Evolutionary conservation across 2,888 invertebrate species (phyloP).

Genomic region (Thyatira batis): DNA sequence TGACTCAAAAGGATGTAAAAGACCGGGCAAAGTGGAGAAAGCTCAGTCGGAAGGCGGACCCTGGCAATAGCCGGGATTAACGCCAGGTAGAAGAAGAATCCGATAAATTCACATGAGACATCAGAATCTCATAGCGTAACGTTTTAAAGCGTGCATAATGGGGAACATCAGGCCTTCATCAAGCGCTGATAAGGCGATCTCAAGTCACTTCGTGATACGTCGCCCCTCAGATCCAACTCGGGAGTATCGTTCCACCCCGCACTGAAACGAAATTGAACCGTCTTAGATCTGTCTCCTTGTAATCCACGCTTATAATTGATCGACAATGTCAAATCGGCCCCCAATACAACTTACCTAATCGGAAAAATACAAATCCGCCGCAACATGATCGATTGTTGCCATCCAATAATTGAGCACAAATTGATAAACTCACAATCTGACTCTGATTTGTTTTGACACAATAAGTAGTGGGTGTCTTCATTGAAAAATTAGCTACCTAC

Average conservation of each 20-base stretch:
- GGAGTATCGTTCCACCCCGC: conserved; percentile 29
- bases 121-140: conserved; percentile 19
- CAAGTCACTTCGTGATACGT: conserved; percentile 64
- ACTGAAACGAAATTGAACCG: conserved; percentile 72
- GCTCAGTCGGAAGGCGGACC: too few species aligned
- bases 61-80: too few species aligned
- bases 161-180: conserved; percentile 53
- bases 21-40: too few species aligned
- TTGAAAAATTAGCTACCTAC: background rate
- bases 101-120: background rate
- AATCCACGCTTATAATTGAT: conserved; percentile 81
- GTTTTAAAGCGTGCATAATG: conserved; percentile 44
- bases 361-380: conserved; percentile 77
- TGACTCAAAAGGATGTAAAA: too few species aligned
- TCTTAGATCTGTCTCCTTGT: conserved; percentile 76
- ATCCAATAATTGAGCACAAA: conserved; percentile 24
- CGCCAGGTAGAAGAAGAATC: too few species aligned
- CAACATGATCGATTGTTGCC: conserved; percentile 74
- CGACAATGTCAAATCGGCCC: conserved; percentile 75
- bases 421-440: conserved; percentile 26
- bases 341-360: conserved; percentile 68
- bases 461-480: background rate
- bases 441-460: conserved; percentile 26
- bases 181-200: conserved; percentile 59
- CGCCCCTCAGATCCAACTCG: conserved; percentile 39